phyloP scores from a whole-genome alignment of 2,113 vertebrate species.

The Dicentrarchus labrax region DNA sequence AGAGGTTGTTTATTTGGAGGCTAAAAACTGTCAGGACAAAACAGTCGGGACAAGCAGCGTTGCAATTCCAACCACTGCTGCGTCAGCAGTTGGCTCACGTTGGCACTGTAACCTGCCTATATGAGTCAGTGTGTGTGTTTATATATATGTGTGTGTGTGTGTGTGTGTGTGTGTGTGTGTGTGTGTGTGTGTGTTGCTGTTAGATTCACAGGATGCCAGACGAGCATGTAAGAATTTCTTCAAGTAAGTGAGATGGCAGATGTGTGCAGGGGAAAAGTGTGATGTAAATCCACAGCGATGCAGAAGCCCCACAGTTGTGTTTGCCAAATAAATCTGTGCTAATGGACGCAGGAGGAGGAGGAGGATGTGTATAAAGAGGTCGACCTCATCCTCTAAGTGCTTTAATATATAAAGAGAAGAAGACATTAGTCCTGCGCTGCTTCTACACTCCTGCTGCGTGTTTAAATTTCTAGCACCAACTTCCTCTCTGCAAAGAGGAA shows the following conservation, averaged over 20 bases:
- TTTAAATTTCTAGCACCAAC: slow-evolving; percentile 2
- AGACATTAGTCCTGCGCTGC: slow-evolving; percentile 15
- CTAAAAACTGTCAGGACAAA: slow-evolving; percentile 40
- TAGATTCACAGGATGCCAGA: neutral
- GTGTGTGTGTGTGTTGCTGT: neutral
- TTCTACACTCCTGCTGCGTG: neutral
- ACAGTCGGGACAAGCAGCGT: slow-evolving; percentile 23
- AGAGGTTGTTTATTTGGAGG: slow-evolving; percentile 54
- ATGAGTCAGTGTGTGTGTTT: slow-evolving; percentile 4
- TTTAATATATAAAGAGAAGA: slow-evolving; percentile 8
- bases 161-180: neutral
- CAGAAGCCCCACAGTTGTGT: neutral
- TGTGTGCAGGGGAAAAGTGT: slow-evolving; percentile 2
- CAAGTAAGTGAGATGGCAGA: slow-evolving; percentile 18
- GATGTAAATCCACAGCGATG: slow-evolving; percentile 16
- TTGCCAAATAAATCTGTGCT: slow-evolving; percentile 18
- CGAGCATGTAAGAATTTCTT: slow-evolving; percentile 13
- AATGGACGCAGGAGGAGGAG: slow-evolving; percentile 18
- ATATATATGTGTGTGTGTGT: neutral
- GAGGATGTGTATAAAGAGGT: slow-evolving; percentile 1
- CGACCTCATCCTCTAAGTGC: slow-evolving; percentile 32
- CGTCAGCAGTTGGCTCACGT: slow-evolving; percentile 62
- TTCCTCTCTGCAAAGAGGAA: slow-evolving; percentile 20
- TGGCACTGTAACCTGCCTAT: slow-evolving; percentile 26
- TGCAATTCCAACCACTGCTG: slow-evolving; percentile 44